Evolutionary conservation across 2,888 invertebrate genomes (phyloP).

Genomic region (Chalcis sispes): DNA sequence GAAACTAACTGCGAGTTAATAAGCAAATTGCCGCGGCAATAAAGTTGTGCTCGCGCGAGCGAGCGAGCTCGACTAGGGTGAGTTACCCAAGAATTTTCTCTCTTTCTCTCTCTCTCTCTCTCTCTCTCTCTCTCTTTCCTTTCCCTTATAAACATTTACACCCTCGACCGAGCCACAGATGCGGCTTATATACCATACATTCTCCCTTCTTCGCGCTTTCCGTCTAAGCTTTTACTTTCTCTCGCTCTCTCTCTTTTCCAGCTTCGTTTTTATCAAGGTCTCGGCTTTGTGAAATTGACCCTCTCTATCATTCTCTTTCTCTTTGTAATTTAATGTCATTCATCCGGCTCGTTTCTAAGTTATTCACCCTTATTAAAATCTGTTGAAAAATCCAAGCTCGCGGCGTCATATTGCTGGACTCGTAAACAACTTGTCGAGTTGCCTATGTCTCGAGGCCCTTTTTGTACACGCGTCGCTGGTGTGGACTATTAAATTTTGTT

Average conservation of each 20-base stretch:
- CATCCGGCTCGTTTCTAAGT: slow-evolving; percentile 67
- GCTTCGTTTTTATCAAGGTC: slow-evolving; percentile 44
- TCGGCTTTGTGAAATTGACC: slow-evolving; percentile 40
- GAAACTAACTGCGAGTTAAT: slow-evolving; percentile 76
- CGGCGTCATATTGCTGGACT: slow-evolving; percentile 62
- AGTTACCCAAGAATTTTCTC: slow-evolving; percentile 58
- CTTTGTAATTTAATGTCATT: slow-evolving; percentile 71
- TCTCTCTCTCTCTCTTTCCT: slow-evolving; percentile 63
- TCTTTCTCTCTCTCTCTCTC: slow-evolving; percentile 60
- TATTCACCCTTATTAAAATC: slow-evolving; percentile 71
- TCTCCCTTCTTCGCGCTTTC: slow-evolving; percentile 36
- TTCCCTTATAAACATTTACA: slow-evolving; percentile 70
- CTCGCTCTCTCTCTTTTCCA: slow-evolving; percentile 21
- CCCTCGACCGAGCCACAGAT: slow-evolving; percentile 75
- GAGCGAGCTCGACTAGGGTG: slow-evolving; percentile 17
- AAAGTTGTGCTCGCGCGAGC: slow-evolving; percentile 57
- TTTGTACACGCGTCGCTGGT: slow-evolving; percentile 24
- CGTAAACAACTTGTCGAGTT: slow-evolving; percentile 58
- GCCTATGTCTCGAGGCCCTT: slow-evolving; percentile 10
- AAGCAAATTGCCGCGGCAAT: slow-evolving; percentile 76
- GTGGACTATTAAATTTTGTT: slow-evolving; percentile 46
- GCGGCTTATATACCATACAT: slow-evolving; percentile 69
- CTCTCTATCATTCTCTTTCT: not conserved
- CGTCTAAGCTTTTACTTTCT: too few relatives aligned
- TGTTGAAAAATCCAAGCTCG: slow-evolving; percentile 63